Percentiles rank a stretch among this genome's conserved stretches.
Conservation (phyloP, 2,888 invertebrate genomes). For the Drosophila engyochracea region DNA sequence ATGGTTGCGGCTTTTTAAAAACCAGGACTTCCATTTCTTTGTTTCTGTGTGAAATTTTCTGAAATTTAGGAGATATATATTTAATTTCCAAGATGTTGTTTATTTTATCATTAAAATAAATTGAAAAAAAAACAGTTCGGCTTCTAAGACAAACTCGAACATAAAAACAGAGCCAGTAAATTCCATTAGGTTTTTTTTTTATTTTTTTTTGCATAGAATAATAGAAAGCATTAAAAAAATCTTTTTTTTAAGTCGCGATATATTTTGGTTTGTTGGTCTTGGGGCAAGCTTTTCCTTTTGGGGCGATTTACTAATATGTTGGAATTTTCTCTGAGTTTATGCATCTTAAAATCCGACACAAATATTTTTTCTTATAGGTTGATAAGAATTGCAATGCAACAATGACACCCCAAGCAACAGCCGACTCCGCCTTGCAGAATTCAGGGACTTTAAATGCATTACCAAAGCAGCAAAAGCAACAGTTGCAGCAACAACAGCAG, state of each 20-base stretch:
- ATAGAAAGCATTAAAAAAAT: too few relatives aligned
- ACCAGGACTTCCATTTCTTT: background rate
- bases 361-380: constrained; percentile 72
- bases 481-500: constrained; percentile 61
- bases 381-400: constrained; percentile 91
- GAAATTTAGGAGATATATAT: too few relatives aligned
- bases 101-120: background rate
- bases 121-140: too few relatives aligned
- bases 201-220: too few relatives aligned
- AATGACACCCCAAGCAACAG: constrained; percentile 61
- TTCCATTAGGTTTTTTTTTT: background rate
- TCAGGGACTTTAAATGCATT: constrained; percentile 78
- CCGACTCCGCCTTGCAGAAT: constrained; percentile 69
- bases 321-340: background rate
- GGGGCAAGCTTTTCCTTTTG: background rate
- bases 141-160: background rate
- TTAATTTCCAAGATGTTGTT: too few relatives aligned
- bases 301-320: background rate
- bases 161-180: background rate
- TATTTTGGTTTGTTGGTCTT: too few relatives aligned
- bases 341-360: background rate
- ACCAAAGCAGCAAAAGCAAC: constrained; percentile 53
- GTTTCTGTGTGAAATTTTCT: background rate
- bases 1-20: background rate
- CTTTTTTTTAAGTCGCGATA: too few relatives aligned